Evolutionary conservation across 2,888 invertebrate genomes (phyloP).

Genomic region (Callimorpha dominula): DNA sequence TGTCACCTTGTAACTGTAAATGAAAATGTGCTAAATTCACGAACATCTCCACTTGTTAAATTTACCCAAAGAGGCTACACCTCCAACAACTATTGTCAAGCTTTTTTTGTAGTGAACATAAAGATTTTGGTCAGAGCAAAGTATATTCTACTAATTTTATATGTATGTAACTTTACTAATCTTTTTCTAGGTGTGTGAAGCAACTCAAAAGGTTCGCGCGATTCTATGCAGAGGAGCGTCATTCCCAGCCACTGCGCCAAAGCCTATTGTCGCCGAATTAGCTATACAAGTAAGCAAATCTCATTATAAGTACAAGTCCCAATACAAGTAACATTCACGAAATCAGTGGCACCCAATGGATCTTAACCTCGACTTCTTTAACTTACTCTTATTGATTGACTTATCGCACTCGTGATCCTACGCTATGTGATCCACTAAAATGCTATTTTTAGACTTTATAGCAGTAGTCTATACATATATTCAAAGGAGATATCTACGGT

Average conservation of each 20-base stretch:
- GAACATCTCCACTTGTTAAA: too few species aligned
- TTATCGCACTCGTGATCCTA: too few species aligned
- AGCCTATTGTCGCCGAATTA: constrained; percentile 93
- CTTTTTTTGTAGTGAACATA: not conserved
- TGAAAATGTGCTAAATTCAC: too few species aligned
- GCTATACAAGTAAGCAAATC: constrained; percentile 86
- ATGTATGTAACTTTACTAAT: not conserved
- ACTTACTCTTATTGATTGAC: too few species aligned
- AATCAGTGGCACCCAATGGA: too few species aligned
- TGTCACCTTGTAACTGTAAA: too few species aligned
- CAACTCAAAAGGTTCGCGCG: constrained; percentile 91
- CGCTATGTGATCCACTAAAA: too few species aligned
- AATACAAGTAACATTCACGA: not conserved
- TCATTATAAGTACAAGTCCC: constrained; percentile 59
- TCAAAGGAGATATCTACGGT: not conserved
- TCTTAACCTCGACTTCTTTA: too few species aligned
- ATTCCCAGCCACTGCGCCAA: constrained; percentile 95
- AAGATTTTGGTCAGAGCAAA: too few species aligned
- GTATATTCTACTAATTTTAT: not conserved
- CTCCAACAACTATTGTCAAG: not conserved
- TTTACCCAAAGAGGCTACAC: too few species aligned
- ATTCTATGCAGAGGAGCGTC: constrained; percentile 95
- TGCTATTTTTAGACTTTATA: not conserved
- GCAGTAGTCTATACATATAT: not conserved
- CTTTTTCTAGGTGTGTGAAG: constrained; percentile 89